Evolutionary conservation across 2,113 vertebrate genomes (phyloP), one percentile per base, ranked within the genome.

Genomic region (Myocastor coypus): DNA sequence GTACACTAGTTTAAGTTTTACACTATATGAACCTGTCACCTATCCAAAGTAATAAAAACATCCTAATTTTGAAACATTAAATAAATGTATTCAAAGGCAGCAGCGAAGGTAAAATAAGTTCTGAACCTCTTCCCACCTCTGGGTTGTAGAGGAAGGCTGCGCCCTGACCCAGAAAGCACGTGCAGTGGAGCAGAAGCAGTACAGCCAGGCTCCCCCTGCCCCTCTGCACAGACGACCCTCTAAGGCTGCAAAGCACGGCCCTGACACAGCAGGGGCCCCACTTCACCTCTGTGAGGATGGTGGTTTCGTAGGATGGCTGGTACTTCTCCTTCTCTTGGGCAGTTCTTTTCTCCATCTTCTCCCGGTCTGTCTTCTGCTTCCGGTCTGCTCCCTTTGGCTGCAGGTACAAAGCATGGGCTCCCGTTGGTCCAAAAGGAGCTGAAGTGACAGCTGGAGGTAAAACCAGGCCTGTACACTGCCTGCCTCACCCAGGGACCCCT

Each of bases 371-470:
- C 98, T 99, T 99, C 97, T 99, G 99, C 96, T 99, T 99, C 92
- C 99, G 99, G 97, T 99, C 99, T 3, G 99, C 99, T 97, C 99
- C 99, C 98, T 99, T 99, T 40, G 99, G 99, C 99, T 99, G 94
- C 19, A 98, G 97, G 97, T 37, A 96, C 69, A 98, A 32, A 98
- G 95, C 52, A 98, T 68, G 97, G 92, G 68, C 85, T 93, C 97
- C 87, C 73, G 22, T 97, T 87, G 98, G 63, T 92, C 85, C 89
- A 96, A 83, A 64, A 50, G 0, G 0, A 24, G 8, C 32, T 42
- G 12, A 37, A 42, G 52, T 0, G 3, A 46, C 81, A 52, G 59
- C n/a, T 28, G 0, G 22, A 42, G 24, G 69, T 55, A 80, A 85
- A 7, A 2, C 28, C 32, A 68, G 17, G 46, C 37, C 61, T 22